phyloP scores from a whole-genome alignment of 1,140 invertebrate genomes.

The Lysiphlebus fabarum region DNA sequence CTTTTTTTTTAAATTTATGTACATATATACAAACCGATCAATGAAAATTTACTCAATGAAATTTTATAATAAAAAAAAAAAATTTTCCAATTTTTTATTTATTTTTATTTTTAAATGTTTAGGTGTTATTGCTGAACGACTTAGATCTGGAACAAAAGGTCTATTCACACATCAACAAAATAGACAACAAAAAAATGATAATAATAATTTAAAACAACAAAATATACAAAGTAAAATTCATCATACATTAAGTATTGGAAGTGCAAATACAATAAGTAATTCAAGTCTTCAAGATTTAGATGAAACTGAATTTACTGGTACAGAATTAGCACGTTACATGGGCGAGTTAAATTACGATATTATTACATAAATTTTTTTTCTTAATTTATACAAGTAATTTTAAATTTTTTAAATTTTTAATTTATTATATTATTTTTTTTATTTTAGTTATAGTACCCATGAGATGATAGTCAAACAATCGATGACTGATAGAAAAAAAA shows the following conservation, averaged over 20 bases:
- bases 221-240: constrained; percentile 28
- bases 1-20: no score
- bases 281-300: constrained; percentile 68
- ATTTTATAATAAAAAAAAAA: no score
- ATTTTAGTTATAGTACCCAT: no score
- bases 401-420: constrained; percentile 14
- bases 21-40: no score
- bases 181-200: not conserved
- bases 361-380: constrained; percentile 43
- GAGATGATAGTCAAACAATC: no score
- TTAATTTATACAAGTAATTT: not conserved
- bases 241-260: constrained; percentile 44
- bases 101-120: not conserved
- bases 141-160: constrained; percentile 34
- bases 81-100: no score
- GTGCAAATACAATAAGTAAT: constrained; percentile 64
- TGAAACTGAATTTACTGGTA: constrained; percentile 63
- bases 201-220: not conserved
- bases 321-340: constrained; percentile 65
- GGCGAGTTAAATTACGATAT: constrained; percentile 59
- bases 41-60: no score
- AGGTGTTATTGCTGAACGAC: constrained; percentile 37
- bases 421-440: no score
- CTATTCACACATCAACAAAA: constrained; percentile 35
- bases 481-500: no score